Base-by-base conservation (phyloP, 2,797 vertebrate genomes). In the Labroides dimidiatus region DNA sequence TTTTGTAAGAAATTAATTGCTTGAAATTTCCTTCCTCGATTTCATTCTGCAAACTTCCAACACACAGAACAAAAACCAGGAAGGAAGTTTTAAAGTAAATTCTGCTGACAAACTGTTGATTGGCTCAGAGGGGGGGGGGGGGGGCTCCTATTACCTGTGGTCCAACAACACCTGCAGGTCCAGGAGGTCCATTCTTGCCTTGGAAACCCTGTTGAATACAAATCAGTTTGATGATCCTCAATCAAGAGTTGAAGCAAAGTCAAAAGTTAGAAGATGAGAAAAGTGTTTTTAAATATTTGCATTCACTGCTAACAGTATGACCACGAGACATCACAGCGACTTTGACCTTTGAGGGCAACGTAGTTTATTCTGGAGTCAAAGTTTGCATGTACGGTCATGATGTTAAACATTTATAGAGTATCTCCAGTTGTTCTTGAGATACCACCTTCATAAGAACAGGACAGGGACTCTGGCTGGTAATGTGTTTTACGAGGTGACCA, bases 111-210 rank as follows among this genome's bases (percentile, higher is more conserved):
- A 48, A 23, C 20, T 23, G 45, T n/a, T 21, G 6, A 2, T 21
- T 11, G 14, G 47, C 47, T 23, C 47, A 48, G 20, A 23, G 1
- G 6, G 16, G 13, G 15, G 21, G 1, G 6, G 16, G 13, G 15
- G 21, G 9, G 24, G 11, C 45, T 49, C 10, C 10, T 57, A 55
- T 90, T 84, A 97, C 97, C 95, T 98, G 97, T 51, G 96, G 96
- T 62, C 97, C 97, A 33, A 99, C 92, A 37, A 99, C 97, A 15
- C 97, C 97, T 0, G 88, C 61, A 19, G 97, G 95, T 0, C 97
- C 97, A 0, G 95, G 94, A 2, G 91, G 93, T 3, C 97, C 97
- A 0, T 95, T 98, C 85, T 96, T 97, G 55, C 97, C 97, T 89
- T 98, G 97, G 76, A 98, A 98, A 4, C 97, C 97, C 97, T 98